A percentile compares a stretch with the other conserved stretches of the same genome.
These are phyloP conservation scores for Lota lota DNA, from an alignment of 2,113 vertebrate species.

Conservation along the genomic window DNA sequence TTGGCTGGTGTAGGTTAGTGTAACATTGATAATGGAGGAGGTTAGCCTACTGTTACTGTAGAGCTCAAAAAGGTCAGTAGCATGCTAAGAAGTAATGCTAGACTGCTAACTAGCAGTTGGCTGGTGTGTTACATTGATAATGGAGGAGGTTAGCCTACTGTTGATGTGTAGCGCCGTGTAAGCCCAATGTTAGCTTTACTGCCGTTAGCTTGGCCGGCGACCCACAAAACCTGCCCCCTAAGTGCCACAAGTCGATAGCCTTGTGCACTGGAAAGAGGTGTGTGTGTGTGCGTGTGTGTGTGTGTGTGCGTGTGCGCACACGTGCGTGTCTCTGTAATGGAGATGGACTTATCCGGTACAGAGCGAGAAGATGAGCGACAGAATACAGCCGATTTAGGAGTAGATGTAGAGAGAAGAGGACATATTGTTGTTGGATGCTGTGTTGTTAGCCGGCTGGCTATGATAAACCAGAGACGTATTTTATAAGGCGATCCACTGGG, in stretches of 20 bases:
- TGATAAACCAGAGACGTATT: too few relatives aligned
- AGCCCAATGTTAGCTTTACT: neutral
- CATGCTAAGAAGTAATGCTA: too few relatives aligned
- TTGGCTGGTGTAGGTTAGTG: too few relatives aligned
- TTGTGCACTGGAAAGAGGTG: conserved; percentile 36
- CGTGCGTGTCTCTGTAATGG: neutral
- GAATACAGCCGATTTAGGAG: neutral
- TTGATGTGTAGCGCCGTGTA: too few relatives aligned
- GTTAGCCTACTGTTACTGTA: too few relatives aligned
- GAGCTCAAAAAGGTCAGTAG: too few relatives aligned
- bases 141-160: too few relatives aligned
- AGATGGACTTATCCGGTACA: too few relatives aligned
- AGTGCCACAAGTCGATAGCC: conserved; percentile 31
- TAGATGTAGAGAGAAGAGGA: neutral
- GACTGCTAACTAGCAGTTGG: too few relatives aligned
- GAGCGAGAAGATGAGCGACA: neutral
- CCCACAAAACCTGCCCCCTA: neutral
- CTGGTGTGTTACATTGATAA: too few relatives aligned
- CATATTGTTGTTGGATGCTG: neutral
- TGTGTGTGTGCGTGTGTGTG: conserved; percentile 1
- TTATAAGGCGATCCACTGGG: too few relatives aligned
- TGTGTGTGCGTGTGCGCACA: conserved; percentile 6
- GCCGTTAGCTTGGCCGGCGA: conserved; percentile 5
- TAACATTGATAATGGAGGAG: too few relatives aligned
- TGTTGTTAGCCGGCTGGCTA: neutral